Evolutionary conservation across 2,888 invertebrate genomes (phyloP).

Genomic region (Trachelus tabidus): DNA sequence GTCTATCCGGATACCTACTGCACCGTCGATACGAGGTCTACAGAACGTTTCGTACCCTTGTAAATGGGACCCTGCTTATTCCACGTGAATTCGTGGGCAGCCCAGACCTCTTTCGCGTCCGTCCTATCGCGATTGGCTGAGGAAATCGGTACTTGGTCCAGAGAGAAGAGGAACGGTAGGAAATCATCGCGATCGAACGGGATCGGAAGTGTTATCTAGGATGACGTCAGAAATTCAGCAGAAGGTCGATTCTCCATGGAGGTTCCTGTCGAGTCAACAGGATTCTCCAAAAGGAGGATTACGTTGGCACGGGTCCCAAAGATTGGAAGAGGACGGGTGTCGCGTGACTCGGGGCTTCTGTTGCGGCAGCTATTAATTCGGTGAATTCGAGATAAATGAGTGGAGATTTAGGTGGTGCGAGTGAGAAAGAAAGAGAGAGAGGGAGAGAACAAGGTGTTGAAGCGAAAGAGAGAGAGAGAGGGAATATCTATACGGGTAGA

Average conservation of each 20-base stretch:
- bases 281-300: background rate
- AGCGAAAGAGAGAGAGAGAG: background rate
- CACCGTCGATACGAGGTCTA: background rate
- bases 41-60: background rate
- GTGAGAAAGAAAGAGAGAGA: background rate
- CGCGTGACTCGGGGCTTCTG: background rate
- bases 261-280: background rate
- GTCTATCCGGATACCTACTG: background rate
- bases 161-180: background rate
- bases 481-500: background rate
- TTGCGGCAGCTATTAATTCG: slow-evolving; percentile 6
- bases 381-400: slow-evolving; percentile 1
- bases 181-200: background rate
- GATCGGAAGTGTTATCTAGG: background rate
- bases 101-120: background rate
- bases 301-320: background rate
- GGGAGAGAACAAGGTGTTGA: background rate
- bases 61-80: background rate
- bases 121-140: background rate
- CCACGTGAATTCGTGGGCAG: background rate
- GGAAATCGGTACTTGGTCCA: background rate
- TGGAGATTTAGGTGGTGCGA: background rate
- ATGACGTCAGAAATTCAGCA: background rate
- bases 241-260: background rate
- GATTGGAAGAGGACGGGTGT: background rate